Percentiles rank a stretch among this genome's conserved stretches.
Conservation (phyloP, 1,140 invertebrate species). For the Pogonus chalceus region DNA sequence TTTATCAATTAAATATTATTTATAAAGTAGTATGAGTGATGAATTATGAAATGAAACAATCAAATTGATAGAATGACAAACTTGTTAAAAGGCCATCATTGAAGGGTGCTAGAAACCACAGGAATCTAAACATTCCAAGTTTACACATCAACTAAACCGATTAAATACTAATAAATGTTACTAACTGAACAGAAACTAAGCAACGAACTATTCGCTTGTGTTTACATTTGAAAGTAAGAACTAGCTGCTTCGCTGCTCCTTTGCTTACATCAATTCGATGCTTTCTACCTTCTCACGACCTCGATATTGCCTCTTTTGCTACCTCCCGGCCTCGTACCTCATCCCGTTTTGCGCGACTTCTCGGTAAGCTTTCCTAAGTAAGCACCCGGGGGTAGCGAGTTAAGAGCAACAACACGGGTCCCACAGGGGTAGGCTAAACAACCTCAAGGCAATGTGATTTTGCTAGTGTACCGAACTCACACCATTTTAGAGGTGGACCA, state of each 20-base stretch:
- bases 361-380: conserved; percentile 21
- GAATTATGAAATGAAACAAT: no score
- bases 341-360: no score
- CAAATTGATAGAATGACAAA: no score
- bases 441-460: conserved; percentile 22
- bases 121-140: background rate
- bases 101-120: background rate
- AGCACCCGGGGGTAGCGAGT: conserved; percentile 19
- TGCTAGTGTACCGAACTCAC: conserved; percentile 19
- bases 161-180: background rate
- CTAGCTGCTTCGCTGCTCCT: background rate
- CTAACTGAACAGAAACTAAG: background rate
- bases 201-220: background rate
- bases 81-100: no score
- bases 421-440: conserved; percentile 23
- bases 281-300: no score
- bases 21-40: no score
- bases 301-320: no score
- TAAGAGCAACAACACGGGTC: conserved; percentile 25
- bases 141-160: background rate
- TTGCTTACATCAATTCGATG: background rate
- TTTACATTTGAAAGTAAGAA: background rate
- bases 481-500: no score
- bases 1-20: no score
- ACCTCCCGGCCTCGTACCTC: background rate